A percentile compares a stretch with the other conserved stretches of the same genome.
phyloP scores from a whole-genome alignment of 2,797 vertebrate species.

The Smutsia temminckii region DNA sequence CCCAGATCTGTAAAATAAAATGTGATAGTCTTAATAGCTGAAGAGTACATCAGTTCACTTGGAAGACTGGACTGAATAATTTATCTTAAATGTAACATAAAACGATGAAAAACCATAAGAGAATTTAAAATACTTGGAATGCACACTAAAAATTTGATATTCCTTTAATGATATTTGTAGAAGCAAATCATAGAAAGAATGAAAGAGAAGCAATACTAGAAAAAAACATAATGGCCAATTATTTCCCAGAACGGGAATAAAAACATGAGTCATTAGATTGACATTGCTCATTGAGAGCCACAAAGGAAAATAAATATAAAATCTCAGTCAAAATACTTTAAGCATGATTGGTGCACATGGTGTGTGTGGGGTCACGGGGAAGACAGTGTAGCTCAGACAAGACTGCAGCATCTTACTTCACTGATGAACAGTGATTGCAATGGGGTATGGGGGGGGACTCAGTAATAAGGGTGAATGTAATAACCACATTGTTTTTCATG shows the following conservation, averaged over 20 bases:
- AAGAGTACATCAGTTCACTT: neutral
- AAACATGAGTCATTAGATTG: neutral
- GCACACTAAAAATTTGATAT: neutral
- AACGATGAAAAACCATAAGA: neutral
- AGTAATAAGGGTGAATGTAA: no score
- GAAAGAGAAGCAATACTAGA: neutral
- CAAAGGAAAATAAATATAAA: conserved; percentile 14
- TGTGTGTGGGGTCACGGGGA: no score
- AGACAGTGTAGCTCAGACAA: no score
- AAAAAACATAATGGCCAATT: neutral
- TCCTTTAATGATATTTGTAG: neutral
- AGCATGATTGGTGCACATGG: neutral
- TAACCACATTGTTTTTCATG: no score
- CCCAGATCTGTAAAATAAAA: neutral
- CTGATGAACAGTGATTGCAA: no score
- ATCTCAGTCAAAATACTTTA: neutral
- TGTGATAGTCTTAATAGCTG: neutral
- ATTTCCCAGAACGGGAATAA: neutral
- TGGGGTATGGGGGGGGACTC: no score
- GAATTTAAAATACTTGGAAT: conserved; percentile 18
- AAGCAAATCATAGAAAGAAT: neutral
- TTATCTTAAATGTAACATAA: conserved; percentile 7
- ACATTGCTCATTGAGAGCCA: neutral
- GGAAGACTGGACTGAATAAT: neutral
- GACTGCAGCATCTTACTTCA: no score